Base-by-base conservation (phyloP, 2,888 invertebrate genomes). In the Agrotis exclamationis region DNA sequence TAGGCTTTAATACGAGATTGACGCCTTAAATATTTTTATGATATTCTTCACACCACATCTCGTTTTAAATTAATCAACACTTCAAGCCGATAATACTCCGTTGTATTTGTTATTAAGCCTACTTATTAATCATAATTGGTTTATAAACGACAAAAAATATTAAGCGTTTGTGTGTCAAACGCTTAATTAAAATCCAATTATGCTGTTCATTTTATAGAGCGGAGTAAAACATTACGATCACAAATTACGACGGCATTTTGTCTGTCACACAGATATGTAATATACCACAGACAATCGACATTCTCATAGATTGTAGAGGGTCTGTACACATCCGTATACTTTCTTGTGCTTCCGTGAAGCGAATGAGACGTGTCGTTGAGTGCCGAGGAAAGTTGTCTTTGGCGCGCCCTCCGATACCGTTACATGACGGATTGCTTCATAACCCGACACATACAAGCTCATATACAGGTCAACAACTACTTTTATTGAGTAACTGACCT, bases 401-500 rank as follows among this genome's bases (percentile, higher is more conserved):
- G 84, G 86, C 90, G 88, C 91, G 89, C 91, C 93, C 91, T 91
- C 84, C 78, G 78, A 82, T 87, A 86, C 87, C 85, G 87, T 88
- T 86, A 84, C 70, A 79, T 83, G 86, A 87, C 84, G 75, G 80
- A 87, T 90, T 88, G 89, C 90, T 85, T 80, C 88, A 90, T 80
- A 78, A 70, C 73, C 82, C 74, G 74, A 82, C 77, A 69, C 65
- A 72, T 73, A 80, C 76, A 68, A 74, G 76, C 81, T 72, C 62
- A 70, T 64, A 56, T 66, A 82, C 78, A 71, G 77, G 75, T 78
- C 72, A 79, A 74, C 70, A 73, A 72, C 75, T 82, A 83, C 81
- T 76, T 78, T 79, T 83, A 87, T 91, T 90, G 88, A 86, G 90
- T 89, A 91, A 91, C 89, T 90, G 90, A 91, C 92, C 92, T 92